Percentiles rank a stretch among this genome's conserved stretches.
These are phyloP conservation scores for Scrobipalpa costella DNA, from an alignment of 2,888 invertebrate genomes.

Conservation along the genomic window DNA sequence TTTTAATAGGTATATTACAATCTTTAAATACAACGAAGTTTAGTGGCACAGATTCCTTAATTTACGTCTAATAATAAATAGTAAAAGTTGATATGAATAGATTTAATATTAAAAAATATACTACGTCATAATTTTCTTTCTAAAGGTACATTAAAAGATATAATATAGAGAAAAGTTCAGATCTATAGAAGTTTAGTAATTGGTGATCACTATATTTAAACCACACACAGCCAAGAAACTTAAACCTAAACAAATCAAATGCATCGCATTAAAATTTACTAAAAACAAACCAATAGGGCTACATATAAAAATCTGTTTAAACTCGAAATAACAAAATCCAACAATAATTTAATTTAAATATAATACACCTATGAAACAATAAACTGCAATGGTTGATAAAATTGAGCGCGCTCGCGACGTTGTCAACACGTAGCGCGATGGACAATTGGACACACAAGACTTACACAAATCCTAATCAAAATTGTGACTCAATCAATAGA, in stretches of 20 bases:
- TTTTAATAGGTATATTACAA: constrained; percentile 12
- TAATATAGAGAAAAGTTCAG: constrained; percentile 1
- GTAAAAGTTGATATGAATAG: constrained; percentile 16
- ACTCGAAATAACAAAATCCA: background rate
- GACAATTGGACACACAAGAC: background rate
- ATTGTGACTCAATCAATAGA: background rate
- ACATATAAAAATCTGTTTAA: background rate
- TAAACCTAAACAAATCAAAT: constrained; percentile 6
- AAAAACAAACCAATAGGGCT: background rate
- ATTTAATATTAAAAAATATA: constrained; percentile 1
- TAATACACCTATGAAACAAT: background rate
- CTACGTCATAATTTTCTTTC: background rate
- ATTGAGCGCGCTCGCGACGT: background rate
- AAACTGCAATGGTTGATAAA: background rate
- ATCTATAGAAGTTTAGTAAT: background rate
- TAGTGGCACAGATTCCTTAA: constrained; percentile 13
- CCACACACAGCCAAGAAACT: constrained; percentile 16
- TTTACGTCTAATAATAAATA: background rate
- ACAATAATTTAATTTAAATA: constrained; percentile 1
- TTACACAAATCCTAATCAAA: background rate
- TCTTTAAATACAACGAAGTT: background rate
- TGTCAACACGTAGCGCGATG: background rate
- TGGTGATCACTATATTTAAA: background rate
- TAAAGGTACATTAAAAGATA: constrained; percentile 1
- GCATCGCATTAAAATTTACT: background rate